These are phyloP conservation scores for Hippopotamyrus pictus DNA, from an alignment of 2,797 vertebrate species.

Conservation along the genomic window DNA sequence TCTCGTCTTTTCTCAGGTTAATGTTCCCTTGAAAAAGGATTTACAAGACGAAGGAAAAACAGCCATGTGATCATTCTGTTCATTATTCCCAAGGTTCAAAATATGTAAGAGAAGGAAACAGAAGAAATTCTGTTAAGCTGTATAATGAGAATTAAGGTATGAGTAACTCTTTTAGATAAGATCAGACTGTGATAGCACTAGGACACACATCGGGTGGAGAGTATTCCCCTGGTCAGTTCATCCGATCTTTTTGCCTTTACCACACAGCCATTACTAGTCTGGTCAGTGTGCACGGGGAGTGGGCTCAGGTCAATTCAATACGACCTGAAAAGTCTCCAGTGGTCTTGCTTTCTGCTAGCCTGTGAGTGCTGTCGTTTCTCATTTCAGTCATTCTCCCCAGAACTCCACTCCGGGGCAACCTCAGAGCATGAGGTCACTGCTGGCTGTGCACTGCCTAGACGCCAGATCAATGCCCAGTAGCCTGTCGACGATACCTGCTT, in stretches of 20 bases:
- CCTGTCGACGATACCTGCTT: neutral
- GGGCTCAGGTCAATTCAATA: conserved; percentile 36
- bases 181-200: neutral
- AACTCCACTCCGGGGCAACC: conserved; percentile 24
- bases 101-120: neutral
- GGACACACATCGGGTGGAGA: neutral
- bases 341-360: neutral
- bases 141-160: neutral
- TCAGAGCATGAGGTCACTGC: conserved; percentile 30
- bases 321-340: conserved; percentile 24
- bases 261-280: conserved; percentile 32
- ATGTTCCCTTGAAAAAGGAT: neutral
- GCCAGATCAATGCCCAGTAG: neutral
- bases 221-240: conserved; percentile 33
- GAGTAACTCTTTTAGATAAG: neutral
- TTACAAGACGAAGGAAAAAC: neutral
- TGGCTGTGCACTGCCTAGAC: neutral
- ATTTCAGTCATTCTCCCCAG: conserved; percentile 37
- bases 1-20: neutral
- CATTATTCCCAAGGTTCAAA: neutral
- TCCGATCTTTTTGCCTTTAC: conserved; percentile 29
- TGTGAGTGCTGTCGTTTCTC: conserved; percentile 22
- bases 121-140: neutral
- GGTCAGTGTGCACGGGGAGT: conserved; percentile 28
- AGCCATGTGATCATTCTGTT: neutral